Base-by-base conservation (phyloP, 2,113 vertebrate genomes). In the Martes martes region DNA sequence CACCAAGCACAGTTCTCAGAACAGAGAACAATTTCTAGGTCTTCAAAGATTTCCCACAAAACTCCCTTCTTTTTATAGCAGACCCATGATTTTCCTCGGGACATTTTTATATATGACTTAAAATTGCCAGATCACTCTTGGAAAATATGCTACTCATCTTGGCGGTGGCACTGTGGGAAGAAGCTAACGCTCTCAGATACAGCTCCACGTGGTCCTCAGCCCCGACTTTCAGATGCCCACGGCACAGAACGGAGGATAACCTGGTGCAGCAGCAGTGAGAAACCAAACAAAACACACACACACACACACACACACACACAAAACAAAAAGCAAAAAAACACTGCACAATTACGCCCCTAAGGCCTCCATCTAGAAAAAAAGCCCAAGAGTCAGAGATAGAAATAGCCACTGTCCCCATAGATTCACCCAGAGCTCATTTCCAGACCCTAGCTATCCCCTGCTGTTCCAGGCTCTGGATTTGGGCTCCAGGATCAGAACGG, bases 21-120 rank as follows among this genome's bases (percentile, higher is more conserved):
- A 88, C 8, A 83, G 18, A 65, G 81, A 76, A 73, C 6, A 31
- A 69, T 14, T 50, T 67, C 81, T 39, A 80, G 59, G 80, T 59
- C 73, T 28, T 42, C 16, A 2, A 89, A 24, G 52, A 42, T 73
- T 84, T 65, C 76, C 71, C 67, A 86, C 36, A 89, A 71, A 82
- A 76, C 55, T 95, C 15, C 63, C 50, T 91, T 89, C 61, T 94
- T 71, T 85, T 87, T 83, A 42, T 96, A 87, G 81, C 0, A 91
- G 63, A 63, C 71, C 69, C 80, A 55, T 67, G 80, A 76, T 63
- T 78, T 73, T 91, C 94, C 85, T 55, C 61, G 78, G 85, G 73
- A 73, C 52, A 39, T 94, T 94, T 95, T 65, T 76, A 42, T 9
- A 78, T 59, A 28, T 82, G 74, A 96, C 85, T 95, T 93, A 71